Evolutionary conservation across 2,888 invertebrate genomes (phyloP), one percentile per base, ranked within the genome.

Genomic region (Drosophila limbata): DNA sequence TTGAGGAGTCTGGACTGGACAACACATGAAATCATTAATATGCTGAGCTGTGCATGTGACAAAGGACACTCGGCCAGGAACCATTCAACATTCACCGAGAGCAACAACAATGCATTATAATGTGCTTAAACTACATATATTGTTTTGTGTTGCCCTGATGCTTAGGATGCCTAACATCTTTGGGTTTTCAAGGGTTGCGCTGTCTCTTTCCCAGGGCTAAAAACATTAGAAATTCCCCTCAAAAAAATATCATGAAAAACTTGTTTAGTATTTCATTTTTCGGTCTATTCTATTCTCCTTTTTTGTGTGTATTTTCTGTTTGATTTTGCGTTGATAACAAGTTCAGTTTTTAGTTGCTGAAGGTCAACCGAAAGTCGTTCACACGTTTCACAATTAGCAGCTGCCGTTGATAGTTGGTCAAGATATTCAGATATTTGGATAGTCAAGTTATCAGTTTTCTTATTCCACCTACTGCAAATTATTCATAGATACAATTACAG

Each of bases 41-140:
- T 87, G 85, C 89, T 84, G 87, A 88, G 88, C 79, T 84, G 70
- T 84, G 89, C 82, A 81, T 81, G 81, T 85, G 89, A 89, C 84
- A 89, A 85, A 86, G 80, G 78, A 84, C 71, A 74, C 71, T 75
- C 66, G 56, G 40, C 37, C 42, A 25, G n/a, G 28, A 59, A 33
- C 25, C 55, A 69, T 55, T 11, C 48, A 25, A 17, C 55, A 69
- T 55, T 11, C 48, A 25, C 39, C 17, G 35, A 35, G 9, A 35
- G 55, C 67, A 71, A 75, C 73, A 81, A 86, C 87, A 88, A 77
- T 84, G 77, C 87, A 70, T 84, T 73, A 87, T 87, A 89, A 89
- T 85, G 82, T 84, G 87, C 89, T 85, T 85, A 89, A 87, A 87
- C 75, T 80, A 77, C 60, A 65, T 80, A 77, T 60, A 65, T 78